Base-by-base conservation (phyloP, 2,113 vertebrate species). In the Lophotis ruficrista region DNA sequence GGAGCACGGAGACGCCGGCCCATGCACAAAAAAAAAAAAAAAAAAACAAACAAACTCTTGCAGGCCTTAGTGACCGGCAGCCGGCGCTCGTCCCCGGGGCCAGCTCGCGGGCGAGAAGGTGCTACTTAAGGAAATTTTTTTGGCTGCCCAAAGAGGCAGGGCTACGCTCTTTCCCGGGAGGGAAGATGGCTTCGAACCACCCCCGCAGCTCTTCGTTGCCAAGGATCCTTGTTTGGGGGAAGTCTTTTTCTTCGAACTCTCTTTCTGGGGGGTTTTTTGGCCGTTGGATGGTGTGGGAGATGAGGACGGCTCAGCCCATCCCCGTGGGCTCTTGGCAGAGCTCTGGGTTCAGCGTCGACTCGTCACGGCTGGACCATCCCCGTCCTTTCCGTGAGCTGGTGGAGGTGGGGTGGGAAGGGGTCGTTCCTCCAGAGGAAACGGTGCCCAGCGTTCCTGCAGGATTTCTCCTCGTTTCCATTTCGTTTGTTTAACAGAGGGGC, bases 71-170 rank as follows among this genome's bases (percentile, higher is more conserved):
- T 66, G 87, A 87, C 48, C 16, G 19, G 77, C 60, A 22, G 62
- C 71, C 25, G 3, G 70, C 4, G n/a, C 93, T 93, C 14, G 1
- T 21, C 76, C 69, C 79, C 19, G 3, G 43, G 87, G 71, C 57
- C 56, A 66, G 58, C 80, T 86, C 48, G 1, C 2, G 10, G 95
- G 85, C 33, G 3, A 85, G 80, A 95, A 83, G 95, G 97, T 97
- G 96, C 96, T 97, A 96, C 78, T 80, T 25, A 31, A 43, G 72
- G 94, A 92, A 47, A 27, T 56, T 60, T 73, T 73, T 72, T 15
- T 14, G 47, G 92, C 62, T 38, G 88, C 68, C 86, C 38, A 5
- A 24, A 60, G 81, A 79, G 90, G 17, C 66, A 35, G 35, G 25
- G 75, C 89, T 17, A 1, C 0, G 10, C 65, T 69, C 43, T 57